These are phyloP conservation scores for Physocephala rufipes DNA, from an alignment of 2,888 invertebrate genomes.

Conservation along the genomic window DNA sequence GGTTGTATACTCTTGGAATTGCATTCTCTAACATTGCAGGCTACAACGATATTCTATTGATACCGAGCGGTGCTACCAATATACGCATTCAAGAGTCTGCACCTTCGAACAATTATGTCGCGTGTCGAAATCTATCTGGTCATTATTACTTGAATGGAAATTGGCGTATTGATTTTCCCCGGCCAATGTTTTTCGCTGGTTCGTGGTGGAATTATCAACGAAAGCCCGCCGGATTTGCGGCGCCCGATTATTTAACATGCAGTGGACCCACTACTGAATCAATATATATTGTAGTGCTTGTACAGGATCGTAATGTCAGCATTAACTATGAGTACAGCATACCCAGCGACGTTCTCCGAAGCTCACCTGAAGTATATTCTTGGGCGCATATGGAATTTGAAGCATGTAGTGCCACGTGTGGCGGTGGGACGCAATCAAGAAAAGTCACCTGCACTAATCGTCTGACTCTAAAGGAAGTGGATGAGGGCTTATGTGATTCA, in stretches of 20 bases:
- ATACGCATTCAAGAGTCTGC: conserved; percentile 81
- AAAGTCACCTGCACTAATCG: conserved; percentile 83
- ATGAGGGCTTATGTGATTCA: conserved; percentile 81
- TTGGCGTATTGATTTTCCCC: conserved; percentile 92
- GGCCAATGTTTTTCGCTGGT: conserved; percentile 81
- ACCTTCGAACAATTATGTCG: conserved; percentile 90
- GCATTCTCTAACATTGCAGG: conserved; percentile 68
- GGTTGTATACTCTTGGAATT: background rate
- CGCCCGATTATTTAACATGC: conserved; percentile 85
- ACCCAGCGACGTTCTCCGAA: conserved; percentile 75
- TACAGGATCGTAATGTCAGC: conserved; percentile 85
- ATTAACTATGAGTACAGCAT: conserved; percentile 91
- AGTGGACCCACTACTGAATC: conserved; percentile 92
- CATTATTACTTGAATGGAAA: conserved; percentile 94
- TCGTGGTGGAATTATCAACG: conserved; percentile 89
- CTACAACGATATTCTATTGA: conserved; percentile 89
- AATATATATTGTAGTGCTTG: conserved; percentile 83
- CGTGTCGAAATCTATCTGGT: conserved; percentile 82
- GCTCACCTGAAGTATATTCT: conserved; percentile 78
- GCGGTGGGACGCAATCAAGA: conserved; percentile 85
- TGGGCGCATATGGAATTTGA: conserved; percentile 80
- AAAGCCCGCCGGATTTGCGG: conserved; percentile 80
- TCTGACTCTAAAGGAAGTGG: conserved; percentile 76
- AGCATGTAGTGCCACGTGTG: conserved; percentile 86
- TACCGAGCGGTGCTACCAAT: conserved; percentile 93